Conservation (phyloP, 2,888 invertebrate species). For the Tryphoninae sp. region DNA sequence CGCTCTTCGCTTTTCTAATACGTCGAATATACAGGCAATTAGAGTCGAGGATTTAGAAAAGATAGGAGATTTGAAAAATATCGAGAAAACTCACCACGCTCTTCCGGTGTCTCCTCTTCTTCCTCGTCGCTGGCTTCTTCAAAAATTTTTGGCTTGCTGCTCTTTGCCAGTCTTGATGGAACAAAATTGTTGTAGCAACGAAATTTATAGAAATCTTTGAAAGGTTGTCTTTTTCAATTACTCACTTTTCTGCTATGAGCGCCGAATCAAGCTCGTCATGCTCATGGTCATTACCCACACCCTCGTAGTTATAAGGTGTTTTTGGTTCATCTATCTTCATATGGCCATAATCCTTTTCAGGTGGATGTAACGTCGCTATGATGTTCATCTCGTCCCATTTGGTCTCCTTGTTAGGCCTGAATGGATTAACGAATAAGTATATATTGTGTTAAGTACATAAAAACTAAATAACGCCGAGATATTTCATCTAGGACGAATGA, state of each 20-base stretch:
- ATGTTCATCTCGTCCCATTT: slow-evolving; percentile 99
- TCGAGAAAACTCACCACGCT: slow-evolving; percentile 76
- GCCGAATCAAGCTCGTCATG: slow-evolving; percentile 86
- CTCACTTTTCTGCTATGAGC: slow-evolving; percentile 89
- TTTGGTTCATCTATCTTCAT: slow-evolving; percentile 99
- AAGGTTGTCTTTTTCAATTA: slow-evolving; percentile 39
- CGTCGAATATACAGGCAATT: slow-evolving; percentile 19
- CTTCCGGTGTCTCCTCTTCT: slow-evolving; percentile 82
- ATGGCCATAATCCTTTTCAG: slow-evolving; percentile 99
- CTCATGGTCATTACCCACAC: slow-evolving; percentile 84
- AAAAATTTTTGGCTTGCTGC: slow-evolving; percentile 82
- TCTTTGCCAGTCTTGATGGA: slow-evolving; percentile 78
- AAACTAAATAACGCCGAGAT: no score
- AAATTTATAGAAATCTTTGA: slow-evolving; percentile 1
- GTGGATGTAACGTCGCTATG: slow-evolving; percentile 97
- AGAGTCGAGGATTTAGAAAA: background rate
- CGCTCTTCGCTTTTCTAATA: slow-evolving; percentile 86
- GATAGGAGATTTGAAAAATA: background rate
- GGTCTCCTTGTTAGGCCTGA: slow-evolving; percentile 83
- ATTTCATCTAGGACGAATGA: no score
- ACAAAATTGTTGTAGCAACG: background rate
- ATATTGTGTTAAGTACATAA: no score
- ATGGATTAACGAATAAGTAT: background rate
- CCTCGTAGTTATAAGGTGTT: slow-evolving; percentile 91
- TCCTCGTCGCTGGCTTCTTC: slow-evolving; percentile 79